These are phyloP conservation scores for Chirona hameri DNA, from an alignment of 2,888 invertebrate species.

Conservation along the genomic window DNA sequence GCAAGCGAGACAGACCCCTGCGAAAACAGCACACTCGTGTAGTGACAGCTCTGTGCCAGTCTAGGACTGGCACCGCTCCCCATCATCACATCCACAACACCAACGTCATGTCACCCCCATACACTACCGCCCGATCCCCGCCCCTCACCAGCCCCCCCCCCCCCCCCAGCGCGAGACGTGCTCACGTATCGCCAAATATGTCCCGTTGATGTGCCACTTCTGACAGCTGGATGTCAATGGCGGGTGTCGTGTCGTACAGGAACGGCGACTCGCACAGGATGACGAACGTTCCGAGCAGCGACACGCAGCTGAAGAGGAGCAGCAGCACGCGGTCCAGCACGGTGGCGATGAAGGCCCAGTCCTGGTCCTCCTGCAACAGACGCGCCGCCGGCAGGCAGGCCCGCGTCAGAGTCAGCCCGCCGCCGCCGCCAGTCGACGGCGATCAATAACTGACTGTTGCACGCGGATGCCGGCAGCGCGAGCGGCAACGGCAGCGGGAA, in stretches of 20 bases:
- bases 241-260: conserved; percentile 83
- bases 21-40: no score
- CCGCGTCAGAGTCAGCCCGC: not conserved
- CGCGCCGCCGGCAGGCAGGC: not conserved
- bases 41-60: no score
- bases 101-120: not conserved
- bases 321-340: conserved; percentile 88
- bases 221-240: conserved; percentile 83
- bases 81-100: no score
- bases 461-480: no score
- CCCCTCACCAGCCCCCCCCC: not conserved
- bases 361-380: conserved; percentile 76
- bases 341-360: conserved; percentile 95
- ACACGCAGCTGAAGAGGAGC: conserved; percentile 85
- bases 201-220: conserved; percentile 69
- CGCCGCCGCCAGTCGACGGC: not conserved
- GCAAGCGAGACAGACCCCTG: no score
- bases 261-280: conserved; percentile 90
- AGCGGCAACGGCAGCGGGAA: no score
- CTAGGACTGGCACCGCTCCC: no score
- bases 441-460: no score
- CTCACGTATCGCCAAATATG: conserved; percentile 34
- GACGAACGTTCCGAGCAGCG: conserved; percentile 79
- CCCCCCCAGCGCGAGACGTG: not conserved
- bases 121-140: not conserved